Percentiles rank a stretch among this genome's conserved stretches.
Evolutionary conservation across 2,797 vertebrate genomes (phyloP).

Genomic region (Apogon talboti): DNA sequence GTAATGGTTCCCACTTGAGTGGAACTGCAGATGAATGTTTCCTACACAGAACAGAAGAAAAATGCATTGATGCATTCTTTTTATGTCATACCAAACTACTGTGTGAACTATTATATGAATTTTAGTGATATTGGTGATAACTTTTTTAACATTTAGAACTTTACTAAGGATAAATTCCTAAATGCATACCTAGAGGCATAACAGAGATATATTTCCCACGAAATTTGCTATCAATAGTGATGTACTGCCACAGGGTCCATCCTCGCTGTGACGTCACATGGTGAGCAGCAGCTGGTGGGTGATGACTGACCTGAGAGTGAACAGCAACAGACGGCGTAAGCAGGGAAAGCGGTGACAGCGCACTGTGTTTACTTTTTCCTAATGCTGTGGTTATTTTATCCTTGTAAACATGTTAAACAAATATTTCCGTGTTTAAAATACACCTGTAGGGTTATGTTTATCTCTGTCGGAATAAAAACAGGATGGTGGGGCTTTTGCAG

Average conservation of each 20-base stretch:
- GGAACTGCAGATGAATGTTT: slow-evolving; percentile 93
- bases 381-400: not conserved
- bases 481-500: no score
- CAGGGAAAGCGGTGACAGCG: not conserved
- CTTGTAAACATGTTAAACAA: not conserved
- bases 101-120: not conserved
- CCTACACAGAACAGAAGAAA: slow-evolving; percentile 76
- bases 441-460: not conserved
- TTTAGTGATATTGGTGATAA: not conserved
- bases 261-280: slow-evolving; percentile 90
- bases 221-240: slow-evolving; percentile 97
- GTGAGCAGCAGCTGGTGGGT: slow-evolving; percentile 93
- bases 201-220: slow-evolving; percentile 97
- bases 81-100: not conserved
- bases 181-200: slow-evolving; percentile 90
- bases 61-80: not conserved
- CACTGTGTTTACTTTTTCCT: not conserved
- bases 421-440: slow-evolving; percentile 8
- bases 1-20: slow-evolving; percentile 91
- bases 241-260: slow-evolving; percentile 96
- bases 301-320: slow-evolving; percentile 90
- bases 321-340: slow-evolving; percentile 42
- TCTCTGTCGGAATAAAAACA: no score
- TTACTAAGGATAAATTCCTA: not conserved
- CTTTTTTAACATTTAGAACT: not conserved